Base-by-base conservation (phyloP, 2,888 invertebrate genomes). In the Sisyra nigra region DNA sequence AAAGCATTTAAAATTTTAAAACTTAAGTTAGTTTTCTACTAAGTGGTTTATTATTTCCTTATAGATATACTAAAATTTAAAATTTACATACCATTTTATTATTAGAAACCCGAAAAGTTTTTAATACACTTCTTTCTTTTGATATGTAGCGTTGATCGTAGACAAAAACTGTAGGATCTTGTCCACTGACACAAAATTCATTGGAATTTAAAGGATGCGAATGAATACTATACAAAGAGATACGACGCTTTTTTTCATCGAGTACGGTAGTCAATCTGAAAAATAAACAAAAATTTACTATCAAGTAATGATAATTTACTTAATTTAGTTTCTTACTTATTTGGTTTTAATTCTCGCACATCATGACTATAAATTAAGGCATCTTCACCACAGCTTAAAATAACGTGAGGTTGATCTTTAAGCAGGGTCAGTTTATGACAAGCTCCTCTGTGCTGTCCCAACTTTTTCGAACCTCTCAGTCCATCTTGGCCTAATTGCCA, bases 331-430 rank as follows among this genome's bases (percentile, higher is more conserved):
- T 53, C 62, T 58, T 58, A 75, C 76, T 65, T 73, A 57, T 72
- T 66, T 31, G 80, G 71, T 55, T 73, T 75, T 33, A 73, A 71
- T 48, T 75, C 71, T 38, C 94, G 69, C 45, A 93, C 72, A 66
- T 94, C 94, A 48, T 83, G 76, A 53, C 80, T 78, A 55, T 80
- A 74, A 7, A 91, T 80, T 45, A 75, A 66, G 0, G 82, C 85
- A 66, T 94, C 93, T 65, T 93, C 92, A 1, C 91, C 93, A 50
- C 82, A 89, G 49, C 86, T 88, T 18, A 92, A 67, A 40, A 86
- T 69, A 43, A 80, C 63, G 57, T 86, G 80, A 1, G 88, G 86
- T 49, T 79, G 78, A 45, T 80, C 76, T 7, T 74, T 69, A 50
- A 81, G 72, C 48, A 88, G 68, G 45, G 86, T 78, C 50, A 94